Evolutionary conservation across 2,888 invertebrate species (phyloP).

Genomic region (Hirtodrosophila histrioides): DNA sequence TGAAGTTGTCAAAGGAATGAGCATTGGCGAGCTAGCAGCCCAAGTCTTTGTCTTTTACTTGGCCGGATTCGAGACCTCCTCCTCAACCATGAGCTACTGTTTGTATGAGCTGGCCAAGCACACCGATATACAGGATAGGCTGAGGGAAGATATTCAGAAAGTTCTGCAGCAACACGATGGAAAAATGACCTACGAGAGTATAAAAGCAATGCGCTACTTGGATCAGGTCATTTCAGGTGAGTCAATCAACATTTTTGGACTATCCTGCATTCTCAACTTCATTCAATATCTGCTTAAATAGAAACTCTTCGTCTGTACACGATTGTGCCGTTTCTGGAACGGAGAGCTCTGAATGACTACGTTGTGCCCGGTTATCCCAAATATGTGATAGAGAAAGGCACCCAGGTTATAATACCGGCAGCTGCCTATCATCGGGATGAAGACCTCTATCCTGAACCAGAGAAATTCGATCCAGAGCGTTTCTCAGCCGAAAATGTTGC

Average conservation of each 20-base stretch:
- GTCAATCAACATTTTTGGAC: not conserved
- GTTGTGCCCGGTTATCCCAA: conserved; percentile 85
- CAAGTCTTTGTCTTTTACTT: conserved; percentile 86
- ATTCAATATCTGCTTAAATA: conserved; percentile 50
- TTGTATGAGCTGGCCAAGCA: conserved; percentile 85
- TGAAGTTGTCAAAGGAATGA: conserved; percentile 60
- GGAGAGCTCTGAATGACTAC: conserved; percentile 85
- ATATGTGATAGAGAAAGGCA: conserved; percentile 84
- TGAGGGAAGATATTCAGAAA: conserved; percentile 83
- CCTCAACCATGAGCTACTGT: conserved; percentile 84
- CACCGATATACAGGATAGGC: conserved; percentile 84
- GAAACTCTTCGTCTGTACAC: conserved; percentile 87
- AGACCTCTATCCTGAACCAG: conserved; percentile 85
- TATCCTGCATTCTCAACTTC: not conserved
- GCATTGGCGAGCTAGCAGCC: conserved; percentile 85
- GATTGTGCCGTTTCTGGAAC: conserved; percentile 85
- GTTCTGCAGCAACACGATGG: conserved; percentile 82
- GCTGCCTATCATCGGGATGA: conserved; percentile 86
- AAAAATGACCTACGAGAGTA: conserved; percentile 82
- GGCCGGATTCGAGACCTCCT: conserved; percentile 86
- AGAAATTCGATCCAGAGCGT: conserved; percentile 87
- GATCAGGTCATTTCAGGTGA: conserved; percentile 85
- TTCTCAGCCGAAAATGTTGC: conserved; percentile 86
- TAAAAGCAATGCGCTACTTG: conserved; percentile 84
- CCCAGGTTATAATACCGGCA: conserved; percentile 64